Percentiles rank a stretch among this genome's conserved stretches.
These are phyloP conservation scores for Disparrhopalites patrizii DNA, from an alignment of 2,888 invertebrate species.

Conservation along the genomic window DNA sequence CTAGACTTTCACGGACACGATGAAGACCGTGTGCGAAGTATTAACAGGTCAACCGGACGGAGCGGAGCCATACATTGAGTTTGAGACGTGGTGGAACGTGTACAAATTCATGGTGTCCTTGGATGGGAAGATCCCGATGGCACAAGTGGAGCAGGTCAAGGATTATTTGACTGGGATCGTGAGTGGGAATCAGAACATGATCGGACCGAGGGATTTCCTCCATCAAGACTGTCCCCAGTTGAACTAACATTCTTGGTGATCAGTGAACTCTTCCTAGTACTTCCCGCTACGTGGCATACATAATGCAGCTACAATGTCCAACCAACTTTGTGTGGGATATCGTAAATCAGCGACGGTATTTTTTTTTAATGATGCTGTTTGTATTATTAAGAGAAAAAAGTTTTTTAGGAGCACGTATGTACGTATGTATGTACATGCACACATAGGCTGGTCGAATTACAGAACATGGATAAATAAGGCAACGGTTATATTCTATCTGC, in stretches of 20 bases:
- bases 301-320: too few relatives aligned
- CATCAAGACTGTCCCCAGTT: conserved; percentile 42
- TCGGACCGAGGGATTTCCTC: conserved; percentile 40
- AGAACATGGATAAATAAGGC: too few relatives aligned
- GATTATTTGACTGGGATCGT: conserved; percentile 35
- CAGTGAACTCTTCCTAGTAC: too few relatives aligned
- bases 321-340: too few relatives aligned
- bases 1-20: conserved; percentile 44
- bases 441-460: too few relatives aligned
- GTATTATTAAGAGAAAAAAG: too few relatives aligned
- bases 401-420: too few relatives aligned
- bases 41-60: conserved; percentile 45
- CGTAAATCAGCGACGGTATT: too few relatives aligned
- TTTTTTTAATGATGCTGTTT: too few relatives aligned
- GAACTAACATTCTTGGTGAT: conserved; percentile 32
- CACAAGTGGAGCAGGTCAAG: conserved; percentile 34
- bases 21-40: conserved; percentile 45
- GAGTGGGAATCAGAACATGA: conserved; percentile 31
- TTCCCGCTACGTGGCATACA: too few relatives aligned
- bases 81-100: conserved; percentile 40
- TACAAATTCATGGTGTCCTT: conserved; percentile 37
- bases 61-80: conserved; percentile 41
- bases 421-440: too few relatives aligned
- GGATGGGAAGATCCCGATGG: conserved; percentile 18
- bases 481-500: too few relatives aligned